Evolutionary conservation across 2,113 vertebrate species (phyloP), one percentile per base, ranked within the genome.

Genomic region (Sitta europaea): DNA sequence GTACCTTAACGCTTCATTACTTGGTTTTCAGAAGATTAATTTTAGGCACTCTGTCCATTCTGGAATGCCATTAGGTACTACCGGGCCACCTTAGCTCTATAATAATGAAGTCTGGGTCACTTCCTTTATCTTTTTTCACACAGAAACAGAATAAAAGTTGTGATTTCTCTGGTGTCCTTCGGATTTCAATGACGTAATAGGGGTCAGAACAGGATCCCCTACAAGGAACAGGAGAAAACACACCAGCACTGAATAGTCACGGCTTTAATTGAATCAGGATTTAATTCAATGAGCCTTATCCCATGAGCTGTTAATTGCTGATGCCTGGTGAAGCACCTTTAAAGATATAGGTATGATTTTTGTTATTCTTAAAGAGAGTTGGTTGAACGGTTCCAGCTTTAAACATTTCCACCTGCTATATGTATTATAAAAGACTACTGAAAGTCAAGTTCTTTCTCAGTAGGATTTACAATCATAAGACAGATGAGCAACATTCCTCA

Each of bases 1-100:
- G 94, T 96, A 95, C 90, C 92, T 96, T 96, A 94, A 97, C 50
- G 84, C 89, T 96, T 95, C 94, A 95, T 95, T 97, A 92, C 95
- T 87, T 94, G 57, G 81, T 96, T 95, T 95, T 93, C 89, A 92
- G 86, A 91, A 95, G 96, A 95, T 96, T 95, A 94, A 92, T 94
- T 97, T 95, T 85, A 97, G 93, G 57, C 14, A 68, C 18, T 81
- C 19, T 92, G 21, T 84, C 53, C 50, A 72, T 94, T 91, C 58
- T 92, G 45, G 87, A 92, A 94, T 36, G 70, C 61, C 61, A 89
- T 92, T 89, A 96, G 77, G 77, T 84, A 92, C 66, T 50, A 78
- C 70, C 82, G 36, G 68, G 57, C 87, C 29, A 91, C 50, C 89
- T 94, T 85, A 95, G 42, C 14, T 85, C 53, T 85, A 4, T 58